Evolutionary conservation across 1,140 invertebrate species (phyloP), one percentile per base, ranked within the genome.

Genomic region (Achatina immaculata): DNA sequence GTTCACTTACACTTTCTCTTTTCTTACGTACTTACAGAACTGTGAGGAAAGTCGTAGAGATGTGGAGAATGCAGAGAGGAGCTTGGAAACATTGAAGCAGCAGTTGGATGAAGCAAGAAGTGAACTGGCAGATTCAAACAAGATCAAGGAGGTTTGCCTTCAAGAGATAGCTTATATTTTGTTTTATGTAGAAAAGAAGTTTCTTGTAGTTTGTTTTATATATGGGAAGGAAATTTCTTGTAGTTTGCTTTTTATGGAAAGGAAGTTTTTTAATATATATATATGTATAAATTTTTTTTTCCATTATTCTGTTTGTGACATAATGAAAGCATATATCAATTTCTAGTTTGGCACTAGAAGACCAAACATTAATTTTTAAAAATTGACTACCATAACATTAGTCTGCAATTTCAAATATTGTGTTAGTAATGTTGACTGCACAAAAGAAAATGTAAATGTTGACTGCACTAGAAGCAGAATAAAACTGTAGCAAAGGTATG

Each of bases 81-180:
- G 94, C 0, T 94, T 96, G 42, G 42, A 78, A 48, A 3, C 31
- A 2, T 38, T 78, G 21, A 66, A 78, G 31, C 62, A 78, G n/a
- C 7, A 51, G n/a, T 43, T 78, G 65, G 65, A 78, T 43, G 65
- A 66, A 34, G 43, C 31, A 16, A 1, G 0, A 4, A 38, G n/a
- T 78, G 76, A 78, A 36, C 31, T 78, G 16, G 21, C 24, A 19
- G 34, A 36, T 21, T 0, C 62, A 14, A 58, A 28, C 34, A 68
- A 28, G 31, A 40, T 24, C 9, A 78, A 78, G 3, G 42, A 68
- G 58, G 76, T 74, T 21, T 45, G 72, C 28, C 7, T 66, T n/a
- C n/a, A n/a, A n/a, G n/a, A 55, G 14, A 16, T n/a, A 55, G 51
- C n/a, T 55, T n/a, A 55, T 16, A 55, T n/a, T 55, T 55, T 55